Percentiles rank a stretch among this genome's conserved stretches.
Evolutionary conservation across 2,888 invertebrate genomes (phyloP).

Genomic region (Drosophila suboccidentalis): DNA sequence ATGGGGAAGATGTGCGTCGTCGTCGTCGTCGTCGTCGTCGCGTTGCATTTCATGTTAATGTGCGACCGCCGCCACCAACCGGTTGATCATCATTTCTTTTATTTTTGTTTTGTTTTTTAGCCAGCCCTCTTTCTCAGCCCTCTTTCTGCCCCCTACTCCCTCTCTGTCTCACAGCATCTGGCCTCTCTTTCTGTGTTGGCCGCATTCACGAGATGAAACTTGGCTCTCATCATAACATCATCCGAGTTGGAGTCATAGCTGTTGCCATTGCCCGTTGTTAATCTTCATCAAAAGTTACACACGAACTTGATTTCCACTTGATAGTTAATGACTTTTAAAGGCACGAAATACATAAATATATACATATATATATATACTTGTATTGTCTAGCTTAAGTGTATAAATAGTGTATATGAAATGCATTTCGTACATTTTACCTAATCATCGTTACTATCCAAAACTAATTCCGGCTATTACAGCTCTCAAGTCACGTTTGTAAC

Average conservation of each 20-base stretch:
- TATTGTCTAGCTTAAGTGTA: background rate
- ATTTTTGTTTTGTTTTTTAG: slow-evolving; percentile 15
- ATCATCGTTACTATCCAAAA: slow-evolving; percentile 41
- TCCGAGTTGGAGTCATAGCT: slow-evolving; percentile 21
- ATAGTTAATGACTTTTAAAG: slow-evolving; percentile 57
- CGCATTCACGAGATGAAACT: slow-evolving; percentile 21
- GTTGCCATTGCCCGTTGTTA: slow-evolving; percentile 57
- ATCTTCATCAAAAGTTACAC: slow-evolving; percentile 60
- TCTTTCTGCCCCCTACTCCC: slow-evolving; percentile 1
- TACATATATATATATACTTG: background rate
- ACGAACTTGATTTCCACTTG: slow-evolving; percentile 60
- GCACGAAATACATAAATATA: slow-evolving; percentile 24
- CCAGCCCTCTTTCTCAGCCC: slow-evolving; percentile 39
- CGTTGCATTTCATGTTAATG: slow-evolving; percentile 72
- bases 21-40: slow-evolving; percentile 72
- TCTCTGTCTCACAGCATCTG: background rate
- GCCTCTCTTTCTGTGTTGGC: slow-evolving; percentile 6
- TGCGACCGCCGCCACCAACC: slow-evolving; percentile 68
- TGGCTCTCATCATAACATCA: background rate
- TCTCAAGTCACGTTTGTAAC: slow-evolving; percentile 26
- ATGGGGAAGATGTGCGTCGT: slow-evolving; percentile 74
- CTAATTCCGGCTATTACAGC: slow-evolving; percentile 22
- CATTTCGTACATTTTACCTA: slow-evolving; percentile 57
- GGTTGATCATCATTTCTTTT: slow-evolving; percentile 60
- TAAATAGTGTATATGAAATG: slow-evolving; percentile 49